phyloP scores from a whole-genome alignment of 2,113 vertebrate genomes.

The Gallinago paraguaiae region DNA sequence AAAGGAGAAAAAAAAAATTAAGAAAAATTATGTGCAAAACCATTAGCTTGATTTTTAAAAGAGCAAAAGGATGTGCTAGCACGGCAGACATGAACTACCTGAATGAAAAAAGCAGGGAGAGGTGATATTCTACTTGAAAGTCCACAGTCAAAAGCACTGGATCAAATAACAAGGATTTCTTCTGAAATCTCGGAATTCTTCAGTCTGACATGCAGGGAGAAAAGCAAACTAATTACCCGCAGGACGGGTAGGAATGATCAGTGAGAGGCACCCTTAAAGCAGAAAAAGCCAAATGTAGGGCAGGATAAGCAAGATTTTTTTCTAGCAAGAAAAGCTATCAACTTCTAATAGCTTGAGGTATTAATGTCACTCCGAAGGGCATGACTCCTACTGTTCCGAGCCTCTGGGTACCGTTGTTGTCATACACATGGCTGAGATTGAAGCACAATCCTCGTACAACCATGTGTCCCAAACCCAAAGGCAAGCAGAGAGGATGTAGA shows the following conservation, averaged over 20 bases:
- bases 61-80: neutral
- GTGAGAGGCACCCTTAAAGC: neutral
- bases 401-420: fast-evolving
- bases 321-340: neutral
- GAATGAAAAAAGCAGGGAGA: neutral
- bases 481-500: fast-evolving
- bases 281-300: neutral
- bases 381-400: neutral
- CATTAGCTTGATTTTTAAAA: neutral
- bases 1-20: neutral
- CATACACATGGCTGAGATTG: fast-evolving
- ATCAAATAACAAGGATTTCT: neutral
- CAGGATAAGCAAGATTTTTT: neutral
- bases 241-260: neutral
- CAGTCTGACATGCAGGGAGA: too few species aligned
- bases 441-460: neutral
- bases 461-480: neutral
- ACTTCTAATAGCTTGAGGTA: neutral
- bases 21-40: neutral
- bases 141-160: neutral
- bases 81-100: neutral
- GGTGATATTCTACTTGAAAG: neutral
- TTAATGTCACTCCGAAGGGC: neutral
- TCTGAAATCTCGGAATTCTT: neutral
- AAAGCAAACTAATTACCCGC: neutral